phyloP scores from a whole-genome alignment of 2,797 vertebrate genomes.

The Cephalopachus bancanus region DNA sequence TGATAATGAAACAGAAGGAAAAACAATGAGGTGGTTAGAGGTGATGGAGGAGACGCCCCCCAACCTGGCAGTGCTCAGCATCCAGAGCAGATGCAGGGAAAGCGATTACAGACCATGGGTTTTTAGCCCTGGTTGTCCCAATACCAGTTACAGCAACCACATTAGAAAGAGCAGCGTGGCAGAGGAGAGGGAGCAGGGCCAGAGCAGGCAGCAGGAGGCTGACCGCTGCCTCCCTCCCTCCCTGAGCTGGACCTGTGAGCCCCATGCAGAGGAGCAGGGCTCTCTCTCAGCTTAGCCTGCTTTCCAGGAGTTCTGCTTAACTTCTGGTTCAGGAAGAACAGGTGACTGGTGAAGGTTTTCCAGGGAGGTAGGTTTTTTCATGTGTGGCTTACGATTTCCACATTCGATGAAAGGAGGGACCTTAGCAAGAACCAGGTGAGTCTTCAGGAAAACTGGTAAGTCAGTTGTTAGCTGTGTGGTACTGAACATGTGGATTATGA shows the following conservation, averaged over 20 bases:
- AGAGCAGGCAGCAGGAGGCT: too few species aligned
- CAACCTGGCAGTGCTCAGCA: background rate
- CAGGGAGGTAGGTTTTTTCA: background rate
- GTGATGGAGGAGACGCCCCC: too few species aligned
- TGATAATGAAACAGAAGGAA: background rate
- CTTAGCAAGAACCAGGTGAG: too few species aligned
- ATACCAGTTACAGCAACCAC: background rate
- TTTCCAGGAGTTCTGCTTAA: background rate
- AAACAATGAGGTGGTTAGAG: background rate
- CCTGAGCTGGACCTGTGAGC: background rate
- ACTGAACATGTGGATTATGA: background rate
- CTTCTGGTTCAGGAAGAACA: background rate
- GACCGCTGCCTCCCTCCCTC: background rate
- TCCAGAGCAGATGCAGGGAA: background rate
- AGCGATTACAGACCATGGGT: background rate
- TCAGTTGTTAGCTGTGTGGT: background rate
- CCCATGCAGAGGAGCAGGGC: background rate
- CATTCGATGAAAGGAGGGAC: too few species aligned
- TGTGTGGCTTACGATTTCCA: background rate
- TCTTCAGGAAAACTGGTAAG: background rate
- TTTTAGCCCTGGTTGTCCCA: background rate
- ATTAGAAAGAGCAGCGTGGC: background rate
- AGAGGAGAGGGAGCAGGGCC: background rate
- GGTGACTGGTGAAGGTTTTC: background rate
- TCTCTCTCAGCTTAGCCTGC: background rate